A percentile compares a stretch with the other conserved stretches of the same genome.
These are phyloP conservation scores for Ceyx margarethae DNA, from an alignment of 2,113 vertebrate genomes.

Conservation along the genomic window DNA sequence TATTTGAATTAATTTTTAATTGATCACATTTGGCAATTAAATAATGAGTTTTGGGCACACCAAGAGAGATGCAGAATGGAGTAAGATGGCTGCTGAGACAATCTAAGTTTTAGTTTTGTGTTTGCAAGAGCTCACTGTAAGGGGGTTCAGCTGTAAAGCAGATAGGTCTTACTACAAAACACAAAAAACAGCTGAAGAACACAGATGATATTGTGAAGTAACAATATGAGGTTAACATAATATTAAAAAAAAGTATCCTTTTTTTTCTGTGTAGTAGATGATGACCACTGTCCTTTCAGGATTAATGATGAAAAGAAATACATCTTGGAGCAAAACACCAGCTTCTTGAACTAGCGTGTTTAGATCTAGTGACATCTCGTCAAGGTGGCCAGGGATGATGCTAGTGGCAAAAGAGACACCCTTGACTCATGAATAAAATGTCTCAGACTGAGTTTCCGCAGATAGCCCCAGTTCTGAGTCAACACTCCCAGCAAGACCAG, in stretches of 20 bases:
- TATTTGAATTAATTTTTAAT: not conserved
- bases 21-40: not conserved
- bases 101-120: not conserved
- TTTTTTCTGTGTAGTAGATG: not conserved
- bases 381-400: not conserved
- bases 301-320: not conserved
- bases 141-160: not conserved
- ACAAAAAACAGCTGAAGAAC: not conserved
- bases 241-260: not conserved
- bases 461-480: not conserved
- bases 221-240: not conserved
- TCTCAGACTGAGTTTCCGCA: not conserved
- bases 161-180: not conserved
- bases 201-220: not conserved
- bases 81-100: not conserved
- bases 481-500: not conserved
- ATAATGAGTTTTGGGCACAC: not conserved
- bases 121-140: not conserved
- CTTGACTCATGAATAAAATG: not conserved
- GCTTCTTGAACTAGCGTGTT: not conserved
- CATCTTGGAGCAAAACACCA: not conserved
- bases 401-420: not conserved
- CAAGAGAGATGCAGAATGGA: not conserved
- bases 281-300: not conserved
- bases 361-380: not conserved